A percentile compares a stretch with the other conserved stretches of the same genome.
Evolutionary conservation across 2,113 vertebrate species (phyloP).

Genomic region (Eulemur macaco): DNA sequence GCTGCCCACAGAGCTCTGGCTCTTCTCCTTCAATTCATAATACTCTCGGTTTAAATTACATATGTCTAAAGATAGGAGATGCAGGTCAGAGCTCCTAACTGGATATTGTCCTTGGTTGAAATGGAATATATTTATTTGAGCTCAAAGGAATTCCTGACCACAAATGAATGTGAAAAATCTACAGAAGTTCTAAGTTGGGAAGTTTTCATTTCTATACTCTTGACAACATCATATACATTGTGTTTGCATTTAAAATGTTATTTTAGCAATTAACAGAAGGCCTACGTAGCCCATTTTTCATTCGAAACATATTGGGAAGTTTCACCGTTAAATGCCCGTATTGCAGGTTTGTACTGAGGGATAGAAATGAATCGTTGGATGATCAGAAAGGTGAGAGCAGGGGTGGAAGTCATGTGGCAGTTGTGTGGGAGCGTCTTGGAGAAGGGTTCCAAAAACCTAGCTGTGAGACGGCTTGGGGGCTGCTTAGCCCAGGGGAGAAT

Average conservation of each 20-base stretch:
- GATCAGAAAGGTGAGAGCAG: neutral
- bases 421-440: neutral
- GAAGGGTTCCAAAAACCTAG: neutral
- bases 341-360: neutral
- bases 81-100: conserved; percentile 33
- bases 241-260: neutral
- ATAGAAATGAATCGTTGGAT: neutral
- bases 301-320: neutral
- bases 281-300: neutral
- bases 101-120: conserved; percentile 46
- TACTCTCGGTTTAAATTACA: conserved; percentile 36
- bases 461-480: neutral
- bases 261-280: conserved; percentile 1
- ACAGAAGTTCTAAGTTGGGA: neutral
- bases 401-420: too few relatives aligned
- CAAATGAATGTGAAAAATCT: conserved; percentile 20
- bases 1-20: conserved; percentile 51
- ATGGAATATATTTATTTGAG: conserved; percentile 45
- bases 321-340: neutral
- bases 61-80: conserved; percentile 59
- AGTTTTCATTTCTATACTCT: neutral
- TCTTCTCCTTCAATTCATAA: conserved; percentile 20
- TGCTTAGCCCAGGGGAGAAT: neutral
- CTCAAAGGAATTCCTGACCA: conserved; percentile 38
- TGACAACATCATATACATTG: neutral